A percentile compares a stretch with the other conserved stretches of the same genome.
These are phyloP conservation scores for Sarcophaga carnaria DNA, from an alignment of 2,888 invertebrate species.

Conservation along the genomic window DNA sequence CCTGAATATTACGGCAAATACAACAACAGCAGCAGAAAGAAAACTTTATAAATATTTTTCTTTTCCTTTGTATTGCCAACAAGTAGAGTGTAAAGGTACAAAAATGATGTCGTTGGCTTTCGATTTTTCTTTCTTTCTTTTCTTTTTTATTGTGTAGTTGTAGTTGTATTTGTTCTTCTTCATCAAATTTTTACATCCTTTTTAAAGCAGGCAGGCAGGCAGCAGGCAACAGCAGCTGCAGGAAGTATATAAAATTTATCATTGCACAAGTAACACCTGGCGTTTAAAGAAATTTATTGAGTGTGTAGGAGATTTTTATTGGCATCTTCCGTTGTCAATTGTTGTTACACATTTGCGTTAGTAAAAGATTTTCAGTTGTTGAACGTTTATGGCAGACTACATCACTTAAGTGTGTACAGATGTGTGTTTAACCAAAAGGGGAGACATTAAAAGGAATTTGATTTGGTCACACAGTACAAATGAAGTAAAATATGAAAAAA, in stretches of 20 bases:
- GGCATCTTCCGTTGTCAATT: conserved; percentile 20
- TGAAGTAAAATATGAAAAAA: too few species aligned
- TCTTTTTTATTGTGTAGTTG: not conserved
- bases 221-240: conserved; percentile 14
- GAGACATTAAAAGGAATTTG: too few species aligned
- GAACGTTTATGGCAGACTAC: too few species aligned
- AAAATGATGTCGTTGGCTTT: conserved; percentile 24
- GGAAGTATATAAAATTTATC: conserved; percentile 42
- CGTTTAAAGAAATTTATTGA: not conserved
- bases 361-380: too few species aligned
- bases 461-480: too few species aligned
- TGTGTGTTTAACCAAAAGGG: too few species aligned
- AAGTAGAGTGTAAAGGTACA: not conserved
- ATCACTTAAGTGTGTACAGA: too few species aligned
- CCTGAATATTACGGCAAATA: conserved; percentile 9
- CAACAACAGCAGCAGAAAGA: not conserved
- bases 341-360: not conserved
- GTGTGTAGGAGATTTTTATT: conserved; percentile 5
- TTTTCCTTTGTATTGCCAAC: conserved; percentile 41
- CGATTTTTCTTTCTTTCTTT: too few species aligned
- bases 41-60: not conserved
- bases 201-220: not conserved
- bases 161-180: conserved; percentile 44
- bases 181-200: conserved; percentile 47
- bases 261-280: conserved; percentile 44